These are phyloP conservation scores for Lycaon pictus DNA, from an alignment of 2,113 vertebrate genomes.

Conservation along the genomic window DNA sequence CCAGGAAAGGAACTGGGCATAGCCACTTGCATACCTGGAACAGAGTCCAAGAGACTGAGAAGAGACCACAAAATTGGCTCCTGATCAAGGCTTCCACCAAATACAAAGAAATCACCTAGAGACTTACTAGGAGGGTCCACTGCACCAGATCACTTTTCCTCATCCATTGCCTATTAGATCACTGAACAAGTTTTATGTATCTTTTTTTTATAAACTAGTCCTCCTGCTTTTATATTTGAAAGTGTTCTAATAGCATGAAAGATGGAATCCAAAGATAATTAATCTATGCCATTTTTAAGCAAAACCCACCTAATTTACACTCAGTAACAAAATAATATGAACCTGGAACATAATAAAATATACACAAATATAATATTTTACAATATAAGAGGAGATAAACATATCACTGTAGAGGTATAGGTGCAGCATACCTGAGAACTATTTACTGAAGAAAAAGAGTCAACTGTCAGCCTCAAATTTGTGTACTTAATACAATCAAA, in stretches of 20 bases:
- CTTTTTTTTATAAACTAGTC: not conserved
- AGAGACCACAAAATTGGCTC: not conserved
- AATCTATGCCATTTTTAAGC: not conserved
- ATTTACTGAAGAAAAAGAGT: not conserved
- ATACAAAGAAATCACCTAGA: not conserved
- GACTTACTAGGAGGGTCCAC: not conserved
- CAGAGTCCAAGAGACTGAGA: not conserved
- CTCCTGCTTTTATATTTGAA: not conserved
- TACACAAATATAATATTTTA: not conserved
- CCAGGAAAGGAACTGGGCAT: not conserved
- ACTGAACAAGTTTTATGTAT: not conserved
- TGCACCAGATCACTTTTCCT: not conserved
- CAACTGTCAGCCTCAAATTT: not conserved
- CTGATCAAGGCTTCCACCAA: not conserved
- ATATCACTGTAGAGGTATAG: not conserved
- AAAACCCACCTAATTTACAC: not conserved
- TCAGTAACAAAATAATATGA: not conserved
- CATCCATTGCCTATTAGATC: not conserved
- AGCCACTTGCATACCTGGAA: not conserved
- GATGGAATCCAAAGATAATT: not conserved
- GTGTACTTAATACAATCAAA: not conserved
- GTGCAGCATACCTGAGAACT: not conserved
- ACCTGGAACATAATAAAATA: not conserved
- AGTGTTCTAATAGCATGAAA: not conserved
- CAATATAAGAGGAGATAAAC: not conserved